Evolutionary conservation across 2,888 invertebrate species (phyloP), one percentile per base, ranked within the genome.

Genomic region (Acrobasis repandana): DNA sequence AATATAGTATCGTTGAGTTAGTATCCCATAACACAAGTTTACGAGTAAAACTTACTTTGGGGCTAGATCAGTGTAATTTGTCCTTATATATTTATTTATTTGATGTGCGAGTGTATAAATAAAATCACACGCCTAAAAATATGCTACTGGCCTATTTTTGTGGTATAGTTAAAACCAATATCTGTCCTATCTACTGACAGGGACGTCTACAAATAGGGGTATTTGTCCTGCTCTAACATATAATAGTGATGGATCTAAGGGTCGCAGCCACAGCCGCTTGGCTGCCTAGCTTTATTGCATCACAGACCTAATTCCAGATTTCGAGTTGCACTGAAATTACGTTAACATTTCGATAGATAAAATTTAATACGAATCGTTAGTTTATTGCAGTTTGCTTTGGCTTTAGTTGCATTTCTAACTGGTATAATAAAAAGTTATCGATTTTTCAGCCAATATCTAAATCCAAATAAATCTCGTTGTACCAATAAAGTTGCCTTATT

Each of bases 231-330:
- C 58, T 65, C 63, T 62, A 49, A 16, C 46, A 64, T 49, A 47
- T 58, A 60, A 61, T 58, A 61, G 64, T 61, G 65, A 56, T 58
- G 59, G 61, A 60, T 63, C 58, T 65, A 47, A 61, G 57, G 65
- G 58, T 61, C 56, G 63, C 58, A 63, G 62, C 67, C 61, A 43
- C 64, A 58, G 58, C 46, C 52, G 64, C 65, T 64, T 65, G 67
- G 46, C 65, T 65, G 63, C 64, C 63, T 61, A 61, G 65, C 63
- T 61, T 65, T 65, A 65, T 65, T 67, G 64, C 64, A 61, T 64
- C 58, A 60, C 33, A 61, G 60, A 58, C 43, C 58, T 63, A 18
- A 54, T 60, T 46, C 18, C 60, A 47, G 43, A 18, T 47, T 43
- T 51, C 36, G 15, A 54, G 38, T 20, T 34, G 8, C 38, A 38